Evolutionary conservation across 2,888 invertebrate species (phyloP).

Genomic region (Syrista parreyssii): DNA sequence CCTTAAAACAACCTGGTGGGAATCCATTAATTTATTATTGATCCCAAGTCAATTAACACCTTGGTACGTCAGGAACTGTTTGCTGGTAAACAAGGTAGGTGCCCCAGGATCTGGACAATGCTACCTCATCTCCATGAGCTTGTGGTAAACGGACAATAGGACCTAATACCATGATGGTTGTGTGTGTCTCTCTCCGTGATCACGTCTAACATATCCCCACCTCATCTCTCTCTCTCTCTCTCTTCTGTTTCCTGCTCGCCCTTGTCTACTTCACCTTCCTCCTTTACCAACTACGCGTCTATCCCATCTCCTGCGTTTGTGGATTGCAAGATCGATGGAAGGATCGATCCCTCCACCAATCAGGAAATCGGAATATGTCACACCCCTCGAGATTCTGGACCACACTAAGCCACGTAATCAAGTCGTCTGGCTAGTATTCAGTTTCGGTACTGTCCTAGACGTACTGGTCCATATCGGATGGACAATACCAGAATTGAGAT

Average conservation of each 20-base stretch:
- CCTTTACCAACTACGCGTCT: neutral
- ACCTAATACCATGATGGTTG: slow-evolving; percentile 40
- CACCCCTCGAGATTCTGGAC: neutral
- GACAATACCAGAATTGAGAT: neutral
- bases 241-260: neutral
- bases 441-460: neutral
- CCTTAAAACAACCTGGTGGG: neutral
- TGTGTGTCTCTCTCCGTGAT: neutral
- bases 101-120: slow-evolving; percentile 38
- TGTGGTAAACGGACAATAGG: slow-evolving; percentile 46
- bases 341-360: slow-evolving; percentile 2
- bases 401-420: neutral
- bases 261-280: slow-evolving; percentile 14
- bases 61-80: slow-evolving; percentile 43
- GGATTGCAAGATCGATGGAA: slow-evolving; percentile 15
- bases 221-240: neutral
- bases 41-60: slow-evolving; percentile 40
- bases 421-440: neutral
- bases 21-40: slow-evolving; percentile 34
- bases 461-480: neutral
- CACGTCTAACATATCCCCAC: neutral
- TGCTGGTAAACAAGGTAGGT: slow-evolving; percentile 39
- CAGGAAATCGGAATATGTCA: slow-evolving; percentile 9
- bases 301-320: slow-evolving; percentile 15
- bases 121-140: slow-evolving; percentile 33